Conservation (phyloP, 2,888 invertebrate genomes). For the Amiota mariae region DNA sequence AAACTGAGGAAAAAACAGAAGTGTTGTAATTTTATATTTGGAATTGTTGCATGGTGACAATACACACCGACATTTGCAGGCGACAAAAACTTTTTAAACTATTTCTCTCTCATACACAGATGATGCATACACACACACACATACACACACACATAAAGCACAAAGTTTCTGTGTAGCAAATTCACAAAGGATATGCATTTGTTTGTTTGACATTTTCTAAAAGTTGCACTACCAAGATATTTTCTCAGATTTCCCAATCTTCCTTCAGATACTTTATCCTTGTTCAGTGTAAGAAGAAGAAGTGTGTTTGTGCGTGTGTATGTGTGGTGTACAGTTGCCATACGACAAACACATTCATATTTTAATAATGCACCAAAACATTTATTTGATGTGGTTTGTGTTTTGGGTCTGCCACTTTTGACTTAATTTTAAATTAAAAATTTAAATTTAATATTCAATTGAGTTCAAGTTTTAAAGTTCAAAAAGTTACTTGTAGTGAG, state of each 20-base stretch:
- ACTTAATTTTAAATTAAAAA: conserved; percentile 17
- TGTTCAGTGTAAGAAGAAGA: too few species aligned
- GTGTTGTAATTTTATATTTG: conserved; percentile 21
- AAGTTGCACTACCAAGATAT: neutral
- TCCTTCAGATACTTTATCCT: too few species aligned
- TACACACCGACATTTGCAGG: neutral
- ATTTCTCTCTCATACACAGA: neutral
- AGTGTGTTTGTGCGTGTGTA: too few species aligned
- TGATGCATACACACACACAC: neutral
- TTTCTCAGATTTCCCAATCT: too few species aligned
- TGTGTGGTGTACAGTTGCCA: too few species aligned
- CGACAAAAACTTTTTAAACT: neutral
- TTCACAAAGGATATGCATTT: conserved; percentile 8
- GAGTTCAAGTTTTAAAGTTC: conserved; percentile 21
- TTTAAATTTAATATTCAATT: conserved; percentile 15
- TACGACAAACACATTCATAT: too few species aligned
- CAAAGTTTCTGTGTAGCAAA: neutral
- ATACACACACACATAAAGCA: neutral
- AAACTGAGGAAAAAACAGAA: neutral
- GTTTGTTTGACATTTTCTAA: conserved; percentile 17
- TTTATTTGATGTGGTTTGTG: neutral
- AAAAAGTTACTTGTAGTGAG: neutral
- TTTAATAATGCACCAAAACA: neutral
- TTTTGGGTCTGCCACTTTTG: conserved; percentile 3
- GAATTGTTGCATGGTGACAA: conserved; percentile 13